Base-by-base conservation (phyloP, 2,113 vertebrate species). In the Onychostoma macrolepis region DNA sequence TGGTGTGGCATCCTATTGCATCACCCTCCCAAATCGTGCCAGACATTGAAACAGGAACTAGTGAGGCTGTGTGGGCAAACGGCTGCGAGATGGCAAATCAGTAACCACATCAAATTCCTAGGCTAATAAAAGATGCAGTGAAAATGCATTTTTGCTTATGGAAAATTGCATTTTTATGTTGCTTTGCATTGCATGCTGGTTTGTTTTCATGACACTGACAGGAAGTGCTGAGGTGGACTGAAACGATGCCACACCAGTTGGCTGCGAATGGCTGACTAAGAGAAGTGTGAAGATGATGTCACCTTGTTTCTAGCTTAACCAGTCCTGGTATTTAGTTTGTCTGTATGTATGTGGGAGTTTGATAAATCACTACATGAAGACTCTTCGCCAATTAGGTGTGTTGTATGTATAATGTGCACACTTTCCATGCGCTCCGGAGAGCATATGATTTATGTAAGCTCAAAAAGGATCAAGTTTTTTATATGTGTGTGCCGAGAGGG, bases 191-290 rank as follows among this genome's bases (percentile, higher is more conserved):
- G 81, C 81, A 84, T 69, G 63, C 81, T 84, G 86, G 81, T 72
- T 84, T 84, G 81, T 58, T 72, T 84, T 84, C 48, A 79, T 69
- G 80, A 43, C 38, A 48, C 43, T 67, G 78, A 43, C 75, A 80
- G 75, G 65, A 87, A 87, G 38, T 85, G 75, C 87, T 85, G 83
- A 88, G 87, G 36, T 88, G 74, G 76, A 85, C 76, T 80, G 77
- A 85, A 88, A 58, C 2, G 21, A 61, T 85, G 87, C 38, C 83
- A 81, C 50, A 80, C 74, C 63, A 84, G 33, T 72, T 87, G 86
- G 81, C 28, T 43, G 45, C 36, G 67, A 84, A 75, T 30, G 83
- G 63, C 75, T 74, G 83, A 61, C 75, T 63, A 69, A 41, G 72
- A 88, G 76, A 74, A 85, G 76, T 65, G 77, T 65, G 50, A 85